phyloP scores from a whole-genome alignment of 2,797 vertebrate species.

The Mareca penelope region DNA sequence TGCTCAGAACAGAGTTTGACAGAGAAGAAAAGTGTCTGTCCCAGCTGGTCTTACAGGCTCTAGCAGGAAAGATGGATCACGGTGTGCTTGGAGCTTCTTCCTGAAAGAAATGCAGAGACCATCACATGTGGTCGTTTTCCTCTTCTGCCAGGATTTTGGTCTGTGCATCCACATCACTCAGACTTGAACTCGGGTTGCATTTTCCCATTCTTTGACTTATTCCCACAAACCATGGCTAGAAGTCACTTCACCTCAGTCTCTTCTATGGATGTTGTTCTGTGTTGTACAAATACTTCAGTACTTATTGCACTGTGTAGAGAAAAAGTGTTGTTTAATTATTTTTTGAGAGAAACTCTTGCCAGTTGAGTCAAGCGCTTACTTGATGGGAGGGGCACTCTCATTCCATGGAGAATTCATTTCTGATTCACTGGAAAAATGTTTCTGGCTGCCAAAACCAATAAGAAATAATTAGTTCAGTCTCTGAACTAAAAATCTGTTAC shows the following conservation, averaged over 20 bases:
- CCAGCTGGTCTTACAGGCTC: not conserved
- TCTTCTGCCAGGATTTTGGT: not conserved
- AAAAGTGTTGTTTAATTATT: not conserved
- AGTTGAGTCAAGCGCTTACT: not conserved
- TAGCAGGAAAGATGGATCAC: not conserved
- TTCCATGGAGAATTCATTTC: not conserved
- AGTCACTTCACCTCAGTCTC: not conserved
- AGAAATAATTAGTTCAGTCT: not conserved
- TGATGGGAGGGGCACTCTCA: not conserved
- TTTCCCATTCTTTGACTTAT: not conserved
- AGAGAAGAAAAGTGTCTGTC: not conserved
- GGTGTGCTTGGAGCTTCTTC: not conserved
- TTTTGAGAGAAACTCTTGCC: not conserved
- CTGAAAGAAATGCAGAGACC: not conserved
- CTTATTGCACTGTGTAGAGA: not conserved
- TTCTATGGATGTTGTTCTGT: not conserved
- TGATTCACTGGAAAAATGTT: not conserved
- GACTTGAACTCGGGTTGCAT: not conserved
- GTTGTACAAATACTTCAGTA: not conserved
- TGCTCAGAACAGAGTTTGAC: not conserved
- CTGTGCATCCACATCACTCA: rapidly evolving
- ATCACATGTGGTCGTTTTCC: rapidly evolving
- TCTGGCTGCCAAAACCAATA: not conserved
- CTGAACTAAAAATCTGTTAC: not conserved
- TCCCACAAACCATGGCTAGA: not conserved